Evolutionary conservation across 37 sponge, comb jelly and placozoan species (phyloP).

Genomic region (Aplysina aerophoba): DNA sequence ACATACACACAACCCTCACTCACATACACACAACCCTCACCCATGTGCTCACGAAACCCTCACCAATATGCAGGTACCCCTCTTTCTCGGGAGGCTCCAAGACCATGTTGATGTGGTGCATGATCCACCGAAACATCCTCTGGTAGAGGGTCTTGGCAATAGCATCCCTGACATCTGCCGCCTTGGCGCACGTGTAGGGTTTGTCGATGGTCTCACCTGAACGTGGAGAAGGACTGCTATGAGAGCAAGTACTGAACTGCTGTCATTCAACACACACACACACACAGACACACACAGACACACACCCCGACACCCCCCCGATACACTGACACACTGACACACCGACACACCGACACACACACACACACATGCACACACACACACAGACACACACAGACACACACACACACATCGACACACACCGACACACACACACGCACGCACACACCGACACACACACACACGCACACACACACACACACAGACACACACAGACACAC

Average conservation of each 20-base stretch:
- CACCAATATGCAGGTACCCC: slow-evolving; percentile 56
- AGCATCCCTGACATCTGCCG: slow-evolving; percentile 76
- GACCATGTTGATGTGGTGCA: slow-evolving; percentile 57
- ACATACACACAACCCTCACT: slow-evolving; percentile 22
- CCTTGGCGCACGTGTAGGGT: slow-evolving; percentile 62
- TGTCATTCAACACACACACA: not conserved
- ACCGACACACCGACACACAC: not conserved
- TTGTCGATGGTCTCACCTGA: slow-evolving; percentile 78
- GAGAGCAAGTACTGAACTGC: not conserved
- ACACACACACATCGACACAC: no score
- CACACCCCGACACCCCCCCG: not conserved
- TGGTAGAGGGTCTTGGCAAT: slow-evolving; percentile 77
- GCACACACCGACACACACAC: no score
- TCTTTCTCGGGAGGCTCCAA: slow-evolving; percentile 43
- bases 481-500: no score
- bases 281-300: not conserved
- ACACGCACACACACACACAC: no score
- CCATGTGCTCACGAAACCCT: slow-evolving; percentile 12
- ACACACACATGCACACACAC: slow-evolving; percentile 10
- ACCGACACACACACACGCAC: no score
- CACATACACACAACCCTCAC: slow-evolving; percentile 28
- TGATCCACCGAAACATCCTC: slow-evolving; percentile 75
- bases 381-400: slow-evolving; percentile 20
- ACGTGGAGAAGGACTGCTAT: not conserved
- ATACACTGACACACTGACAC: not conserved